Evolutionary conservation across 2,888 invertebrate genomes (phyloP).

Genomic region (Nasonia oneida): DNA sequence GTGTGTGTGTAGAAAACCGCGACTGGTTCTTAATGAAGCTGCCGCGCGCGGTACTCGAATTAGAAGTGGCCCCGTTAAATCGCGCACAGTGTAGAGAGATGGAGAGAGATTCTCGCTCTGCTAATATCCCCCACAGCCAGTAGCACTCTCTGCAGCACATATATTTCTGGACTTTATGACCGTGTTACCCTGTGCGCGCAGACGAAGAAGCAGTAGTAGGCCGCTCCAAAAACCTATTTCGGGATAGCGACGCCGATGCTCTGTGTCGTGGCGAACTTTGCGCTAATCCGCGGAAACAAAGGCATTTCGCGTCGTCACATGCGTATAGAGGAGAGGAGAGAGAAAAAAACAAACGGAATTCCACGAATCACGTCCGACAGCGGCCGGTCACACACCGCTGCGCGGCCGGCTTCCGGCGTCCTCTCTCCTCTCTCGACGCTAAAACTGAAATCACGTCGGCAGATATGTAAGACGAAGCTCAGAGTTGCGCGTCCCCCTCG

Average conservation of each 20-base stretch:
- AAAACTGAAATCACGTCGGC: conserved; percentile 7
- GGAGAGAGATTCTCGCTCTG: conserved; percentile 1
- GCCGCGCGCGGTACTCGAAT: conserved; percentile 49
- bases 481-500: neutral
- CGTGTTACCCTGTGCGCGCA: conserved; percentile 51
- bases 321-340: neutral
- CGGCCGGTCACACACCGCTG: conserved; percentile 22
- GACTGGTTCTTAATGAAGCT: conserved; percentile 33
- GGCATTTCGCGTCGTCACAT: neutral
- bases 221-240: conserved; percentile 63
- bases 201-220: neutral
- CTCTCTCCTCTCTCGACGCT: neutral
- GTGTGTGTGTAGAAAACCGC: neutral
- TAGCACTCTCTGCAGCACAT: conserved; percentile 1
- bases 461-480: neutral
- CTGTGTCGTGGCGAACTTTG: neutral
- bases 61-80: conserved; percentile 61
- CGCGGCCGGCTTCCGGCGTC: conserved; percentile 21
- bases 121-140: conserved; percentile 20
- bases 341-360: conserved; percentile 27
- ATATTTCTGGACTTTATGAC: conserved; percentile 63
- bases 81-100: conserved; percentile 19
- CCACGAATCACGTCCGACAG: conserved; percentile 21
- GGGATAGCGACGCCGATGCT: neutral
- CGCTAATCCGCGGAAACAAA: neutral